A percentile compares a stretch with the other conserved stretches of the same genome.
These are phyloP conservation scores for Falco berigora DNA, from an alignment of 2,797 vertebrate species.

Conservation along the genomic window DNA sequence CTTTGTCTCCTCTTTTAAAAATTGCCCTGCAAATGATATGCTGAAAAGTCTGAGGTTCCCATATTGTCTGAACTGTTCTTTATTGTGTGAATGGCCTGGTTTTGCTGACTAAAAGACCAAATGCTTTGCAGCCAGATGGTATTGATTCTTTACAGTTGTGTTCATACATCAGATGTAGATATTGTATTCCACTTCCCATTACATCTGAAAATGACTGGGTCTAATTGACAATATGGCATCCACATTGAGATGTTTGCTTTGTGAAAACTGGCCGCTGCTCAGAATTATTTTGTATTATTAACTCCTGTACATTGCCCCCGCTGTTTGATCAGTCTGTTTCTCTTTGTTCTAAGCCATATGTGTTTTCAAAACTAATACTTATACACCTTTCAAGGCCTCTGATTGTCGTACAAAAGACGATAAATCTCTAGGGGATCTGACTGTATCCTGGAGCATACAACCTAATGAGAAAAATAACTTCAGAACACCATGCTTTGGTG, in stretches of 20 bases:
- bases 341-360: constrained; percentile 63
- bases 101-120: constrained; percentile 30
- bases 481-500: constrained; percentile 37
- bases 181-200: constrained; percentile 68
- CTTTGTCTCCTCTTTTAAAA: constrained; percentile 37
- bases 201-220: constrained; percentile 56
- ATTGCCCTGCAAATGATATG: constrained; percentile 13
- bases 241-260: constrained; percentile 62
- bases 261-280: constrained; percentile 48
- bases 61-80: constrained; percentile 22
- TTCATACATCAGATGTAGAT: constrained; percentile 63
- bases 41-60: constrained; percentile 33
- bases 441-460: constrained; percentile 46
- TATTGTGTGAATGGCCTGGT: not conserved
- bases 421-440: constrained; percentile 49
- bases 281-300: constrained; percentile 64
- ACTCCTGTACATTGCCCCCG: constrained; percentile 39
- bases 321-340: constrained; percentile 63
- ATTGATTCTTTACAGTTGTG: constrained; percentile 67
- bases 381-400: constrained; percentile 64
- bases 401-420: constrained; percentile 43
- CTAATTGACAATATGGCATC: constrained; percentile 65
- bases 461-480: constrained; percentile 66
- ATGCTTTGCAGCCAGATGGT: constrained; percentile 52
- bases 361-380: constrained; percentile 67